Percentiles rank a stretch among this genome's conserved stretches.
Evolutionary conservation across 2,888 invertebrate species (phyloP).

Genomic region (Dyspetes luteomarginatus): DNA sequence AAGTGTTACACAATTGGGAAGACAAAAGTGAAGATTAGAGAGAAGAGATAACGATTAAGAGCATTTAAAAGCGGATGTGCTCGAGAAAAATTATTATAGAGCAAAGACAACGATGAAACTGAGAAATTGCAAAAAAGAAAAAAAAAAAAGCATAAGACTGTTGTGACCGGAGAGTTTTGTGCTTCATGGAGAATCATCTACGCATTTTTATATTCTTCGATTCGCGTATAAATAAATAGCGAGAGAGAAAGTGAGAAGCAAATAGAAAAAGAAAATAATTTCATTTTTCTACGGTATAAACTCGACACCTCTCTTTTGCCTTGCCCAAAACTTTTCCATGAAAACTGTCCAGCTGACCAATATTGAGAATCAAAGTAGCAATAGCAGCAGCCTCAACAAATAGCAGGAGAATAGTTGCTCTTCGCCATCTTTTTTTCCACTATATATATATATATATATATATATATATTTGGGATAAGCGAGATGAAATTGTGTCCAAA

Average conservation of each 20-base stretch:
- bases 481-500: conserved; percentile 39
- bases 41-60: conserved; percentile 50
- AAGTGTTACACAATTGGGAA: conserved; percentile 40
- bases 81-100: no score
- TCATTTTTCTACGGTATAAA: conserved; percentile 29
- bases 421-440: conserved; percentile 21
- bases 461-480: conserved; percentile 46
- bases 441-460: no score
- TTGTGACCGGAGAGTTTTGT: background rate
- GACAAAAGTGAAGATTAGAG: conserved; percentile 63
- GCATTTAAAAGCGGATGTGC: conserved; percentile 40
- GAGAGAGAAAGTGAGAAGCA: conserved; percentile 1
- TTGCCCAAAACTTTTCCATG: conserved; percentile 30
- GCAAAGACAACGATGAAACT: conserved; percentile 4
- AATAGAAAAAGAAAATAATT: conserved; percentile 28
- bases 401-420: background rate
- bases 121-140: background rate
- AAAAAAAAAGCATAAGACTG: background rate
- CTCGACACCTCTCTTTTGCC: conserved; percentile 58
- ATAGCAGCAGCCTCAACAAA: background rate
- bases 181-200: conserved; percentile 33
- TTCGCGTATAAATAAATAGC: background rate
- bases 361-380: conserved; percentile 8
- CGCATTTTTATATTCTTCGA: background rate
- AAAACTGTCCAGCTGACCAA: conserved; percentile 31